Percentiles rank a stretch among this genome's conserved stretches.
phyloP scores from a whole-genome alignment of 2,113 vertebrate species.

The Ctenomys sociabilis region DNA sequence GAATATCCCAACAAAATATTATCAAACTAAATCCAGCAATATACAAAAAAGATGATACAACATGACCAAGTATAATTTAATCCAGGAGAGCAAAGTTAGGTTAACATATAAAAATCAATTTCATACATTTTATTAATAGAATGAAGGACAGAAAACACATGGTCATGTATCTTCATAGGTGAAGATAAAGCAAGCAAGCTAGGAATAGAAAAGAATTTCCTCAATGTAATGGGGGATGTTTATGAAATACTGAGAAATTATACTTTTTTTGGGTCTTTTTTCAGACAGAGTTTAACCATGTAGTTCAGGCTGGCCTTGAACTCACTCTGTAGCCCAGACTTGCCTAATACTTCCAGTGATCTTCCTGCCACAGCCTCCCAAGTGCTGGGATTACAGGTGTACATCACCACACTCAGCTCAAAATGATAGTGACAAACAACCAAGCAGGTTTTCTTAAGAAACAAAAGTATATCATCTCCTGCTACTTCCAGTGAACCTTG shows the following conservation, averaged over 20 bases:
- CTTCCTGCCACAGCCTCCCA: too few species aligned
- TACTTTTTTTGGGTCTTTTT: not conserved
- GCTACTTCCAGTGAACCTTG: not conserved
- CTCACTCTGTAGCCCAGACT: too few species aligned
- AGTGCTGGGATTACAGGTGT: too few species aligned
- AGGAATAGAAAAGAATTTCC: not conserved
- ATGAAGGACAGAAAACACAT: not conserved
- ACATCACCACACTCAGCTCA: too few species aligned
- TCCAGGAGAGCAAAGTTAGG: not conserved
- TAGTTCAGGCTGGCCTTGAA: too few species aligned
- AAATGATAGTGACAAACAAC: not conserved
- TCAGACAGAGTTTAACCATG: too few species aligned
- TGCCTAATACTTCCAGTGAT: too few species aligned
- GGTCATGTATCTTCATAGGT: not conserved
- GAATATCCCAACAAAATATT: not conserved
- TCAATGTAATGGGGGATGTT: not conserved
- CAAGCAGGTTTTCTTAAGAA: not conserved
- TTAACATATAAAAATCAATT: constrained; percentile 24
- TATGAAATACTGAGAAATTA: not conserved
- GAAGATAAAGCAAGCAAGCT: not conserved
- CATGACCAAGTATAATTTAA: not conserved
- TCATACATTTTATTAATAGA: constrained; percentile 29
- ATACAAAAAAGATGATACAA: not conserved
- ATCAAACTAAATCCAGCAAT: not conserved
- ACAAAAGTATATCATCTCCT: not conserved